These are phyloP conservation scores for Sylvia borin DNA, from an alignment of 2,797 vertebrate genomes.

Conservation along the genomic window DNA sequence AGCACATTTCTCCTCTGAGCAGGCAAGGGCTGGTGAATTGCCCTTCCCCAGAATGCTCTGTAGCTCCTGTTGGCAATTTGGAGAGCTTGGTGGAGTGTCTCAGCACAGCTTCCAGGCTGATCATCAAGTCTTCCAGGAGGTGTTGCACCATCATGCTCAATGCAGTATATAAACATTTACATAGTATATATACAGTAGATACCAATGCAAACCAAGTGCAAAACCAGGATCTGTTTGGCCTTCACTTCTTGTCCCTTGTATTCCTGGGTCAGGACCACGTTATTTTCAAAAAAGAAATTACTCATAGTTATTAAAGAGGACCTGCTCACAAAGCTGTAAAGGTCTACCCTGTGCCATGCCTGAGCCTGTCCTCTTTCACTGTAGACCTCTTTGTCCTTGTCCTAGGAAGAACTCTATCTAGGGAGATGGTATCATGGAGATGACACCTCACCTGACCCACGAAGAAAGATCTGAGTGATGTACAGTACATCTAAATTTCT, in stretches of 20 bases:
- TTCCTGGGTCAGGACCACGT: not conserved
- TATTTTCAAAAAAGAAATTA: not conserved
- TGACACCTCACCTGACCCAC: not conserved
- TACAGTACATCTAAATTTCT: not conserved
- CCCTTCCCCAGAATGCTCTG: not conserved
- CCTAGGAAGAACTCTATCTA: not conserved
- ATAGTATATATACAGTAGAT: not conserved
- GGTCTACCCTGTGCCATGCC: not conserved
- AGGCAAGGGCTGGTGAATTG: not conserved
- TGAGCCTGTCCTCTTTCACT: not conserved
- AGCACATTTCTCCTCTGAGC: not conserved
- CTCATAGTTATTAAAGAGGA: not conserved
- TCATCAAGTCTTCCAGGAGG: not conserved
- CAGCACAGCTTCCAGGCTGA: not conserved
- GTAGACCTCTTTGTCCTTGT: not conserved
- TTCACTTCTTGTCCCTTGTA: not conserved
- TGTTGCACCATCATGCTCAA: fast-evolving
- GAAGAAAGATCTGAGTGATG: not conserved
- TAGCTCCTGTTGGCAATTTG: not conserved
- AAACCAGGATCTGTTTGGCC: not conserved
- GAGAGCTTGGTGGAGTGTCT: not conserved
- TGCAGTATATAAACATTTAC: not conserved
- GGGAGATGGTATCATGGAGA: not conserved
- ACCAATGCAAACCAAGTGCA: not conserved
- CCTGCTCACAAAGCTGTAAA: not conserved